Percentiles rank a stretch among this genome's conserved stretches.
phyloP scores from a whole-genome alignment of 2,888 invertebrate species.

The Linyphia triangularis region DNA sequence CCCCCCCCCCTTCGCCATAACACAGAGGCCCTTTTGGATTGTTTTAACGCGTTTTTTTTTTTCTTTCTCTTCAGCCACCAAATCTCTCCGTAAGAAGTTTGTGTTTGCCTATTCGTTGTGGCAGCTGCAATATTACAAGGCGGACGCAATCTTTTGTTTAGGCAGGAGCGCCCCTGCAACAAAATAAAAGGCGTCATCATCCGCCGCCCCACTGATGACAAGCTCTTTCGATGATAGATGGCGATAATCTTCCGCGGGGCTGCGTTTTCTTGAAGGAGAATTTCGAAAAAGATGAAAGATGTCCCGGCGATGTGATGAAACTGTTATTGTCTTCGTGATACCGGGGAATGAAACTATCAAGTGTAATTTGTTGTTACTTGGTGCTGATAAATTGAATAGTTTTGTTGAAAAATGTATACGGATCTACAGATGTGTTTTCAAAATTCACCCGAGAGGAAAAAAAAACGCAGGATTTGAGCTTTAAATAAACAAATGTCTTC shows the following conservation, averaged over 20 bases:
- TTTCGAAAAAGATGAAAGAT: neutral
- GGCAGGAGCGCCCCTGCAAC: neutral
- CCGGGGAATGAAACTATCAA: neutral
- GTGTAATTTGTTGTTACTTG: neutral
- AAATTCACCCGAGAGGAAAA: neutral
- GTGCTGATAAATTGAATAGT: neutral
- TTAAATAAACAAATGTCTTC: too few relatives aligned
- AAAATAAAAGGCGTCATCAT: too few relatives aligned
- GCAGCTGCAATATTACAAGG: neutral
- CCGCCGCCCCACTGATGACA: too few relatives aligned
- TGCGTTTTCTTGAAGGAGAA: neutral
- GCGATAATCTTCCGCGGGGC: neutral
- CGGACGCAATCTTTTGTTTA: constrained; percentile 40
- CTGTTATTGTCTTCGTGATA: neutral
- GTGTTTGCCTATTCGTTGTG: too few relatives aligned
- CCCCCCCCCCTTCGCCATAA: too few relatives aligned
- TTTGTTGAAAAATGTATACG: neutral
- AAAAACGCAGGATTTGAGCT: too few relatives aligned
- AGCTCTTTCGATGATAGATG: constrained; percentile 31
- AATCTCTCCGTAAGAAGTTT: neutral
- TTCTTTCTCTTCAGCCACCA: neutral
- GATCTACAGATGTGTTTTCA: neutral
- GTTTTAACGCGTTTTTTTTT: neutral
- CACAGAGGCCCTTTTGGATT: neutral
- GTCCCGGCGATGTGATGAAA: neutral